Percentiles rank a stretch among this genome's conserved stretches.
phyloP scores from a whole-genome alignment of 2,797 vertebrate species.

The Pitangus sulphuratus region DNA sequence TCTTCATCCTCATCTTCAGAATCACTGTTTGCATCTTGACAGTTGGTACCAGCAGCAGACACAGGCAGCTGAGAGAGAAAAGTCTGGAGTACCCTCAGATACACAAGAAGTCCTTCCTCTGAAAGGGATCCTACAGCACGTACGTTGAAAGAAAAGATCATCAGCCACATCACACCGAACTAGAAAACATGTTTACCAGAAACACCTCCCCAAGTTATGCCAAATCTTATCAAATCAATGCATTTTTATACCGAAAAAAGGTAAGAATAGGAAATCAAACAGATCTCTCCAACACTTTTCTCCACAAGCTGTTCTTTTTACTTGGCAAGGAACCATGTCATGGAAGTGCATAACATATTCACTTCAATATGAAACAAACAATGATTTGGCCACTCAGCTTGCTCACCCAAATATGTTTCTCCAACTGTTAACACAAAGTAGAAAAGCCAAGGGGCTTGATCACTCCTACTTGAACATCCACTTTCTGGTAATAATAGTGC shows the following conservation, averaged over 20 bases:
- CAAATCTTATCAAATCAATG: neutral
- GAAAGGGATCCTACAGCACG: slow-evolving; percentile 83
- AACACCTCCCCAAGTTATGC: neutral
- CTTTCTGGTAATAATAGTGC: slow-evolving; percentile 83
- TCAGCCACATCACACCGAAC: neutral
- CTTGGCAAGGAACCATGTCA: accelerated
- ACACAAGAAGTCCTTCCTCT: slow-evolving; percentile 92
- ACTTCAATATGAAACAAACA: neutral
- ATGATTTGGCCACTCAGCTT: neutral
- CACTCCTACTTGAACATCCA: slow-evolving; percentile 68
- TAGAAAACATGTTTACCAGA: neutral
- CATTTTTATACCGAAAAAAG: neutral
- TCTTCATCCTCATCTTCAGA: slow-evolving; percentile 93
- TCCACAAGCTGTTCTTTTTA: neutral
- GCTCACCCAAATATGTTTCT: slow-evolving; percentile 88
- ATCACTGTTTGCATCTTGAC: slow-evolving; percentile 87
- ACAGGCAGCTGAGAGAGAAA: slow-evolving; percentile 90
- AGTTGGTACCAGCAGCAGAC: slow-evolving; percentile 77
- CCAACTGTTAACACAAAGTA: slow-evolving; percentile 93
- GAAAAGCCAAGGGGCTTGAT: slow-evolving; percentile 91
- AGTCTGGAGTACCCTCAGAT: slow-evolving; percentile 88
- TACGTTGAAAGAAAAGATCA: neutral
- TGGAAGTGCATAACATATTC: accelerated
- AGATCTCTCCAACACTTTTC: neutral
- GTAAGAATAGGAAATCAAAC: neutral